A percentile compares a stretch with the other conserved stretches of the same genome.
Conservation (phyloP, 37 sponge, comb jelly and placozoan species). For the Halisarca cf. caerulea region DNA sequence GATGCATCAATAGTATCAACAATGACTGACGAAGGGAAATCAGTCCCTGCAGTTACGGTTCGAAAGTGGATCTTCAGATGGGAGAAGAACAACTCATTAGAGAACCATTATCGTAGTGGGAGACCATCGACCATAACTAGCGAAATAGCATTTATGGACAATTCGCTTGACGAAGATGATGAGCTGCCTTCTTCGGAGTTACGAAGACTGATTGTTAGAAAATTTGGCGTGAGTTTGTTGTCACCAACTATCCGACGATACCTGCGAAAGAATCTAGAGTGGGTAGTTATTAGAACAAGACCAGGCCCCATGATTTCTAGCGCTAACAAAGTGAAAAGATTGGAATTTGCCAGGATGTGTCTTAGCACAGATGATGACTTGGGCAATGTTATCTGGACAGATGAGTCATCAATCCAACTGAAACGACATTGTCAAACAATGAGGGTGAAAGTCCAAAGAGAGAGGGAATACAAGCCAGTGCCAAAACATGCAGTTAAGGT, state of each 20-base stretch:
- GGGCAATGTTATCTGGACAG: constrained; percentile 3
- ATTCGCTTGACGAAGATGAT: neutral
- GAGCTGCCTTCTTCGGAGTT: neutral
- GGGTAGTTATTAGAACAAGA: constrained; percentile 9
- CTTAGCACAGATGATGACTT: neutral
- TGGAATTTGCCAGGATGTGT: neutral
- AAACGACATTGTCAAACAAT: neutral
- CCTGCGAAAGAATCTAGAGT: constrained; percentile 4
- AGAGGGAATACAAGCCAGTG: neutral
- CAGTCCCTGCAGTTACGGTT: neutral
- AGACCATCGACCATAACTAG: neutral
- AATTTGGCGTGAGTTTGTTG: neutral
- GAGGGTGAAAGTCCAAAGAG: constrained; percentile 9
- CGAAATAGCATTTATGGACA: neutral
- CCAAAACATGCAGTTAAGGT: constrained; percentile 14
- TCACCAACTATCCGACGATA: neutral
- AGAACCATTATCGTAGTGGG: neutral
- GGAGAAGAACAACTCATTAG: neutral
- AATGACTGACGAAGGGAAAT: neutral
- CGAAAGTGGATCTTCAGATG: constrained; percentile 15
- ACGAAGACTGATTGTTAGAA: neutral
- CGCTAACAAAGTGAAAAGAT: neutral
- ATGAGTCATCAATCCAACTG: constrained; percentile 8
- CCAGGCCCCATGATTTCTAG: neutral
- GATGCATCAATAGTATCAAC: neutral